These are phyloP conservation scores for Reinhardtius hippoglossoides DNA, from an alignment of 2,113 vertebrate genomes.

Conservation along the genomic window DNA sequence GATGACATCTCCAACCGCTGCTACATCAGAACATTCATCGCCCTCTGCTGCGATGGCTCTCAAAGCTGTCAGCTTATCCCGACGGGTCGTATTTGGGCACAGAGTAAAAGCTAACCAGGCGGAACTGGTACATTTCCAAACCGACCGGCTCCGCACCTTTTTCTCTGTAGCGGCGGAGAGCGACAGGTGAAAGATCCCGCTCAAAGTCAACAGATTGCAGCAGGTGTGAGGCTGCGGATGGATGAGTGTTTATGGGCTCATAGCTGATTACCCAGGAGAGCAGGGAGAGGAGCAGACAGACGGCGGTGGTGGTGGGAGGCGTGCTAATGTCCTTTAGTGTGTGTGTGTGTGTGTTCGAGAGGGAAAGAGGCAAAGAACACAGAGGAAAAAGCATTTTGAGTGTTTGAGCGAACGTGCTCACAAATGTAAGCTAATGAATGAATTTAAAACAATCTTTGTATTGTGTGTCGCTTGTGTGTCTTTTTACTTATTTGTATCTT, in stretches of 20 bases:
- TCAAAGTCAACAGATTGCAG: conserved; percentile 62
- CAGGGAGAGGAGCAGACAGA: conserved; percentile 18
- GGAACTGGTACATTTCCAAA: conserved; percentile 36
- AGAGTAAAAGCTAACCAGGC: conserved; percentile 38
- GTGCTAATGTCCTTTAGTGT: not conserved
- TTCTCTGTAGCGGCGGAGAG: conserved; percentile 14
- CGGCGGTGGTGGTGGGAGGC: conserved; percentile 4
- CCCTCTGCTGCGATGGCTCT: conserved; percentile 10
- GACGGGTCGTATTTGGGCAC: conserved; percentile 18
- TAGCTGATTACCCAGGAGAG: conserved; percentile 54
- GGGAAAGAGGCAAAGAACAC: not conserved
- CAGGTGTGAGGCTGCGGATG: conserved; percentile 45
- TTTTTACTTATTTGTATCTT: not conserved
- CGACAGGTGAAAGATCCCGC: conserved; percentile 57
- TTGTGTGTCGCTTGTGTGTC: not conserved
- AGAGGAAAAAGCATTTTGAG: not conserved
- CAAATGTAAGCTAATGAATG: too few relatives aligned
- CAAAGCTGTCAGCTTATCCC: conserved; percentile 26
- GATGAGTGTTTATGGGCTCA: conserved; percentile 53
- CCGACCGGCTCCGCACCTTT: not conserved
- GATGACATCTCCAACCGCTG: conserved; percentile 2
- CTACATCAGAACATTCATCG: conserved; percentile 27
- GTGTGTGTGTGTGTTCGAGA: not conserved
- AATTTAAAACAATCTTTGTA: not conserved
- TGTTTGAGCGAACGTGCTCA: not conserved